Evolutionary conservation across 2,797 vertebrate genomes (phyloP), one percentile per base, ranked within the genome.

Genomic region (Crenuchus spilurus): DNA sequence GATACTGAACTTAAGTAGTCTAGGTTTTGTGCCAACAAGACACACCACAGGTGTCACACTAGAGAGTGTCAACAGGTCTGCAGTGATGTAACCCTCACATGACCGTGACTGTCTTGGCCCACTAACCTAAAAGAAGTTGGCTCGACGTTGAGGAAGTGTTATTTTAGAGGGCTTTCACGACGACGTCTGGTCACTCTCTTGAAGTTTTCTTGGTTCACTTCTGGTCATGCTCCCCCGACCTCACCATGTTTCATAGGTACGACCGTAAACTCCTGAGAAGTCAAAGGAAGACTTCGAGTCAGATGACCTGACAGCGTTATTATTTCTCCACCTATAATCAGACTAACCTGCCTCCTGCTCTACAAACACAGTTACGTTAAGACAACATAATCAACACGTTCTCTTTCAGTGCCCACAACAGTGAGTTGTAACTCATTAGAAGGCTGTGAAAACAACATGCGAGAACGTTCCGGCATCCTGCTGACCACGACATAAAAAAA

Each of bases 121-220:
- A 74, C 69, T 80, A 70, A 82, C 81, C 82, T 75, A 76, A 41
- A 76, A 82, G 31, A 63, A 74, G 39, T 51, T 74, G 51, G 52
- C 72, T 18, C 33, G 20, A 42, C 28, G 10, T 13, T 60, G 30
- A 72, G 46, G 42, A 61, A 72, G 35, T 35, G 31, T 28, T 51
- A 62, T 30, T 52, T 63, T 41, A 63, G 42, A 48, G 44, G 35
- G 58, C 60, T 72, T 72, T 72, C 70, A 41, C 70, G 35, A 6
- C 33, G 57, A 13, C 48, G 61, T 72, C 70, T 52, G 37, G 46
- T 60, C 46, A 54, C 55, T 69, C 55, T 75, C 52, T n/a, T n/a
- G n/a, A n/a, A 30, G 58, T 63, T 26, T 30, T 35, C 2, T 24
- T 46, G 41, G 9, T 72, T 72, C 49, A 52, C 60, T 72, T 72